These are phyloP conservation scores for Dipus sagitta DNA, from an alignment of 2,797 vertebrate genomes.

Conservation along the genomic window DNA sequence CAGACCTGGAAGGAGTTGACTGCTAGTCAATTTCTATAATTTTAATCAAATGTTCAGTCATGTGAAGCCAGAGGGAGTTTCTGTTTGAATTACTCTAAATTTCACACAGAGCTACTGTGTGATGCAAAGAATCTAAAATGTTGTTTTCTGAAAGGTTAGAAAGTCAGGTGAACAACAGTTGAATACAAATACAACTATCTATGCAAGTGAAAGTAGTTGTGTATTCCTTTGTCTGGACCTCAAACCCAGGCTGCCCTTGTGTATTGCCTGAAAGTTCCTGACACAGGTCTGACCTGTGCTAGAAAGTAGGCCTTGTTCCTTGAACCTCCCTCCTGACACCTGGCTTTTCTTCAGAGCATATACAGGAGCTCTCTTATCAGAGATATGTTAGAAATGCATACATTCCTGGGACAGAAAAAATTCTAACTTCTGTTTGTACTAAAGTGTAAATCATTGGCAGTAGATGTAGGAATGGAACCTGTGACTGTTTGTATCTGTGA, in stretches of 20 bases:
- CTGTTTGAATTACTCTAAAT: constrained; percentile 72
- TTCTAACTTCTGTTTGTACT: background rate
- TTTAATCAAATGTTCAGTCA: constrained; percentile 79
- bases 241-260: background rate
- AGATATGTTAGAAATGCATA: background rate
- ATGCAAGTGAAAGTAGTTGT: background rate
- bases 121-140: constrained; percentile 62
- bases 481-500: background rate
- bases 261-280: background rate
- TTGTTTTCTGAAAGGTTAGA: constrained; percentile 68
- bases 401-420: background rate
- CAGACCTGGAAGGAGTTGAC: constrained; percentile 48
- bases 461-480: background rate
- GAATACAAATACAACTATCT: constrained; percentile 62
- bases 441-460: background rate
- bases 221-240: constrained; percentile 16
- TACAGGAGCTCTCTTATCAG: background rate
- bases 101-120: constrained; percentile 59
- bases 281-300: background rate
- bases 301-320: background rate
- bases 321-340: background rate
- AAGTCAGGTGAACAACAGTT: constrained; percentile 40
- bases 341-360: background rate
- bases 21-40: constrained; percentile 64
- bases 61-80: constrained; percentile 73